These are phyloP conservation scores for Bathynomus jamesi DNA, from an alignment of 1,140 invertebrate species.

Conservation along the genomic window DNA sequence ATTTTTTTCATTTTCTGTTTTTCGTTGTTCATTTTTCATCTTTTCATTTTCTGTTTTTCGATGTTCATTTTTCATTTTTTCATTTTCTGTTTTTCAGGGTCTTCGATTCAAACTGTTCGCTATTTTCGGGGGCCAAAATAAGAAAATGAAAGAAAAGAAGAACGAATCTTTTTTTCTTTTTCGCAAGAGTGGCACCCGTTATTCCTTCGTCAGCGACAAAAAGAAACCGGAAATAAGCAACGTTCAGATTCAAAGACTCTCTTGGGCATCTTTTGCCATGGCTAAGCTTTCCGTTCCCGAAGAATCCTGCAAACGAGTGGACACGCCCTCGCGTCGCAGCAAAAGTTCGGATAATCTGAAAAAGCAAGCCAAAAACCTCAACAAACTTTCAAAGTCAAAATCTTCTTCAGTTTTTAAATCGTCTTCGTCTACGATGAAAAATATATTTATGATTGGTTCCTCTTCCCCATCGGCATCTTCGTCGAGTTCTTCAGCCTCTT, in stretches of 20 bases:
- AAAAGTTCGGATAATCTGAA: conserved; percentile 11
- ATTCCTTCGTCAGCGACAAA: conserved; percentile 15
- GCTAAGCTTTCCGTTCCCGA: conserved; percentile 13
- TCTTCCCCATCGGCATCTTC: neutral
- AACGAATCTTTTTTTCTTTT: conserved; percentile 13
- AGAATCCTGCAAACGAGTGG: neutral
- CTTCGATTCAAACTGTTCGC: neutral
- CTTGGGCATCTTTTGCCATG: conserved; percentile 19
- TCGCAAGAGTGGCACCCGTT: conserved; percentile 12
- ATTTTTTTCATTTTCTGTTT: neutral
- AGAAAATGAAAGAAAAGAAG: conserved; percentile 14
- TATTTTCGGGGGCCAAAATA: neutral
- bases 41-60: neutral
- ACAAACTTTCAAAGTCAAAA: neutral
- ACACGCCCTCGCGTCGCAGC: neutral
- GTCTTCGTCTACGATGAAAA: conserved; percentile 15
- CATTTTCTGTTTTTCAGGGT: neutral
- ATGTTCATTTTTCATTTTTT: neutral
- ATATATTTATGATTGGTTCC: neutral
- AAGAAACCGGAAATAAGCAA: conserved; percentile 8
- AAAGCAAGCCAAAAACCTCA: conserved; percentile 6
- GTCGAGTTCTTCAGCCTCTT: conserved; percentile 6
- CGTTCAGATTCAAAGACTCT: conserved; percentile 15
- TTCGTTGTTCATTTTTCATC: neutral
- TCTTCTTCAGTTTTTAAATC: conserved; percentile 12